Evolutionary conservation across 2,797 vertebrate genomes (phyloP).

Genomic region (Gobio occitaniae): DNA sequence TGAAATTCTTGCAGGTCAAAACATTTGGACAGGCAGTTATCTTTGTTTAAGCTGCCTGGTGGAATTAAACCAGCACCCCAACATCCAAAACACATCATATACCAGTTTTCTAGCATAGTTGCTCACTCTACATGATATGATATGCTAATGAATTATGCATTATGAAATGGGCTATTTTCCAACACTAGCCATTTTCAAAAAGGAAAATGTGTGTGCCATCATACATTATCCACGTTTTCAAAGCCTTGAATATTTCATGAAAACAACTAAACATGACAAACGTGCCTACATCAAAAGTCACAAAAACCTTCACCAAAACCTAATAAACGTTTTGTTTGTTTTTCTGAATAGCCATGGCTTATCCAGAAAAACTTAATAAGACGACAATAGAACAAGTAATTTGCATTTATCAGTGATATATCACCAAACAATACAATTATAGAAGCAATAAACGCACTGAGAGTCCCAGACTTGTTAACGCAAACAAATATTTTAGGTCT

Average conservation of each 20-base stretch:
- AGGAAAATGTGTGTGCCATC: constrained; percentile 48
- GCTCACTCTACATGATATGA: not conserved
- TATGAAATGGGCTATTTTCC: constrained; percentile 14
- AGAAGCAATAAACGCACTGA: constrained; percentile 32
- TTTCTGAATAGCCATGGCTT: constrained; percentile 46
- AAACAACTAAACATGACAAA: constrained; percentile 51
- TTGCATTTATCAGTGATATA: constrained; percentile 34
- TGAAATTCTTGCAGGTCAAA: not conserved
- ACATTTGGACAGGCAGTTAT: not conserved
- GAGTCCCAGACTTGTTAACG: constrained; percentile 19
- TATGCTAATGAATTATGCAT: constrained; percentile 28
- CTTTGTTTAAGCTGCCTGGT: not conserved
- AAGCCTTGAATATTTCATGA: constrained; percentile 58
- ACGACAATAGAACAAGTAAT: constrained; percentile 14
- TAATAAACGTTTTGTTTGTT: constrained; percentile 48
- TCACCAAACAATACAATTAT: constrained; percentile 40
- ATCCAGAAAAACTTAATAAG: constrained; percentile 37
- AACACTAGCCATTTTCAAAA: constrained; percentile 28
- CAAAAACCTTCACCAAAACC: constrained; percentile 18
- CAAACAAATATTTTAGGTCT: constrained; percentile 26
- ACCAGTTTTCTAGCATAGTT: not conserved
- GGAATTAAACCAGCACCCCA: not conserved
- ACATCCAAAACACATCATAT: not conserved
- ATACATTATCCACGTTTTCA: constrained; percentile 40
- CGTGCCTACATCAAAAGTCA: constrained; percentile 44